These are phyloP conservation scores for Aramus guarauna DNA, from an alignment of 2,113 vertebrate species.

Conservation along the genomic window DNA sequence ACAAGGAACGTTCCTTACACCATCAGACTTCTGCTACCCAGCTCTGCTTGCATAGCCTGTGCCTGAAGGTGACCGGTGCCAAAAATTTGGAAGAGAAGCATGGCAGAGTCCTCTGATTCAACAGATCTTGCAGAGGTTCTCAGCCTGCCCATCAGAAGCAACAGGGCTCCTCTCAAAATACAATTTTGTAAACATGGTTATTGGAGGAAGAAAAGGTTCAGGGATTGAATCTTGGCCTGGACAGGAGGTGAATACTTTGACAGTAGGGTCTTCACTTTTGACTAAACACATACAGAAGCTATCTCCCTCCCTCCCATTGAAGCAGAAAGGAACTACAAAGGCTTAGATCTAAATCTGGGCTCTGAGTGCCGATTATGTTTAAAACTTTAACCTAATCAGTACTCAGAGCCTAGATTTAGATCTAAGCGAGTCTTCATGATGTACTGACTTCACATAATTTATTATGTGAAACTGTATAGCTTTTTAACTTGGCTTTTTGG, in stretches of 20 bases:
- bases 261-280: neutral
- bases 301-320: neutral
- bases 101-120: neutral
- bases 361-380: neutral
- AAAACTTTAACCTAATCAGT: neutral
- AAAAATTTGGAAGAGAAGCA: neutral
- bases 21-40: neutral
- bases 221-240: neutral
- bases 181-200: neutral
- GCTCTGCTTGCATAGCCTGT: neutral
- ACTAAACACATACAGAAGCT: neutral
- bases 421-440: neutral
- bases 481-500: neutral
- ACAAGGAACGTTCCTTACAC: neutral
- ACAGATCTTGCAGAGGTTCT: neutral
- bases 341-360: neutral
- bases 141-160: neutral
- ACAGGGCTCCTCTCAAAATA: neutral
- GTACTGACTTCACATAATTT: neutral
- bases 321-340: neutral
- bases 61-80: neutral
- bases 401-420: neutral
- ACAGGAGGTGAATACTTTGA: neutral
- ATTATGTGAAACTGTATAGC: neutral
- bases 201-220: neutral